phyloP scores from a whole-genome alignment of 2,113 vertebrate genomes.

The Paedocypris sp. region DNA sequence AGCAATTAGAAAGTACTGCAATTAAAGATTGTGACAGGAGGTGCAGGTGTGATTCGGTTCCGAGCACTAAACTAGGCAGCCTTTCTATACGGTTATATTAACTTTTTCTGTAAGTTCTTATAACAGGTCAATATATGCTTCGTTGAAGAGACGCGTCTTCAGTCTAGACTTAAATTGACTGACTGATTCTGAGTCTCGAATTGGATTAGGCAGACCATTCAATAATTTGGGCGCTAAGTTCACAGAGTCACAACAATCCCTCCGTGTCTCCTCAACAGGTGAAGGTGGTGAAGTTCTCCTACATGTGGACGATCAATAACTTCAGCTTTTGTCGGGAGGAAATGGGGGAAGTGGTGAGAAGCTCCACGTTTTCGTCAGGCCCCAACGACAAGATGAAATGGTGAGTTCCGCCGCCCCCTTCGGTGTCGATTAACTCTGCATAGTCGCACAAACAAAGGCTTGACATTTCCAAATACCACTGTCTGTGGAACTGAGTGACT shows the following conservation, averaged over 20 bases:
- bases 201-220: too few species aligned
- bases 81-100: too few species aligned
- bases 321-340: constrained; percentile 98
- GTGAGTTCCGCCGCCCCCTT: constrained; percentile 50
- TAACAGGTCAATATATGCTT: too few species aligned
- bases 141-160: too few species aligned
- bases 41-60: too few species aligned
- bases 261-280: constrained; percentile 59
- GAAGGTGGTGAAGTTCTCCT: constrained; percentile 98
- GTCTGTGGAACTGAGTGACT: not conserved
- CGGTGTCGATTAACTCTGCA: not conserved
- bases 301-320: constrained; percentile 99
- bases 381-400: constrained; percentile 98
- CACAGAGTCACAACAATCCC: not conserved
- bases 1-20: too few species aligned
- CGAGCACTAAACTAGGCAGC: too few species aligned
- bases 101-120: too few species aligned
- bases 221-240: not conserved
- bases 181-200: too few species aligned
- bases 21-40: too few species aligned
- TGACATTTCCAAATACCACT: not conserved
- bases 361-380: constrained; percentile 96
- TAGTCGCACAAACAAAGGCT: not conserved
- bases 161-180: too few species aligned
- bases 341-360: constrained; percentile 99